Evolutionary conservation across 2,797 vertebrate genomes (phyloP), one percentile per base, ranked within the genome.

Genomic region (Okamejei kenojei): DNA sequence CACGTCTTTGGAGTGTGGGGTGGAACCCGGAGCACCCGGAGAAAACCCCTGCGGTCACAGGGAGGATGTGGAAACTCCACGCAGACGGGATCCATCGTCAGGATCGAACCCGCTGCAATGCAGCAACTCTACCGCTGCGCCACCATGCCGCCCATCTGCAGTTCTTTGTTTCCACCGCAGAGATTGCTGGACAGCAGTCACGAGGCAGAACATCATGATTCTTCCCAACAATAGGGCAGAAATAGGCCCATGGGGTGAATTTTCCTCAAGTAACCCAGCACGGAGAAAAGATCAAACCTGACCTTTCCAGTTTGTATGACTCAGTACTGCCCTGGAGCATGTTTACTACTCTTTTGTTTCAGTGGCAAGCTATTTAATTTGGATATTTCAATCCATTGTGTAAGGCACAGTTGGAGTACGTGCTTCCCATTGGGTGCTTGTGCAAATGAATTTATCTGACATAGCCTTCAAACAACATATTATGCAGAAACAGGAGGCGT

Each of bases 371-470:
- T 35, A 21, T 88, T 65, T 15, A 65, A 63, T n/a, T 88, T n/a
- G 17, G 61, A 19, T 65, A 68, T 32, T n/a, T 65, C 29, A 61
- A 7, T 32, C 61, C 61, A 35, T 88, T 88, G 61, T 88, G n/a
- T 65, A 65, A 88, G n/a, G 58, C 61, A n/a, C 82, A 88, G n/a
- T 65, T 88, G 23, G 61, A 88, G 65, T 88, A n/a, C 19, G 58
- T 13, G 58, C 58, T 58, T 54, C 54, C 45, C 54, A 84, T n/a
- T 84, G 10, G 26, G 26, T 7, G 15, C 81, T 65, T 63, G 61
- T 63, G 32, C 61, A 86, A 17, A 19, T 63, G 84, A 65, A 88
- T 32, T 88, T 32, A 88, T 32, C 61, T 32, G 61, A 58, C 45
- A 26, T 9, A 32, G 84, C n/a, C 61, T n/a, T 35, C 61, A 19